Evolutionary conservation across 1,140 invertebrate species (phyloP).

Genomic region (Heliconius melpomene): DNA sequence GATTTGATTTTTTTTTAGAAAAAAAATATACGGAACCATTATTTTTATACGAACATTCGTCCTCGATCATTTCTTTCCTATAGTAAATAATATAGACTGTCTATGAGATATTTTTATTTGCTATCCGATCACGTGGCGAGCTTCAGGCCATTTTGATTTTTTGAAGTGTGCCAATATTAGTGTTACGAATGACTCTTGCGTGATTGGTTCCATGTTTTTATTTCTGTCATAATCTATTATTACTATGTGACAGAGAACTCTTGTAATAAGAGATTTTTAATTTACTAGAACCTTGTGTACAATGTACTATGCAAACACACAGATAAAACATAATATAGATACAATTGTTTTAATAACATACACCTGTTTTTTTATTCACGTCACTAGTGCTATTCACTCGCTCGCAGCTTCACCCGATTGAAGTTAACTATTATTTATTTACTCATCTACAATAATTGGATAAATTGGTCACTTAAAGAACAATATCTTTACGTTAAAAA

Average conservation of each 20-base stretch:
- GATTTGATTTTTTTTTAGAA: not conserved
- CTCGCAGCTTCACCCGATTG: too few species aligned
- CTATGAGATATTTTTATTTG: constrained; percentile 63
- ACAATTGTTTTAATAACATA: too few species aligned
- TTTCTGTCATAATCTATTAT: constrained; percentile 17
- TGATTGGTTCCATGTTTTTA: constrained; percentile 10
- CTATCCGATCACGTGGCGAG: constrained; percentile 47
- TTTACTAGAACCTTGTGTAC: not conserved
- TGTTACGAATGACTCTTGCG: constrained; percentile 31
- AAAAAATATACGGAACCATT: not conserved
- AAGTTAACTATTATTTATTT: too few species aligned
- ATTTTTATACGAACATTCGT: not conserved
- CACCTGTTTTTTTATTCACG: too few species aligned
- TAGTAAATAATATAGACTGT: constrained; percentile 73
- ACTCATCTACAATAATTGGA: too few species aligned
- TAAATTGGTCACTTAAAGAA: too few species aligned
- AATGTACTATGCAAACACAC: not conserved
- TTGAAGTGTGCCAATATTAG: constrained; percentile 40
- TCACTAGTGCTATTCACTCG: too few species aligned
- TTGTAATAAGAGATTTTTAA: not conserved
- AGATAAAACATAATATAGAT: too few species aligned
- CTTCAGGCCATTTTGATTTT: constrained; percentile 42
- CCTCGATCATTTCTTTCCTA: constrained; percentile 47
- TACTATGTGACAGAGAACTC: constrained; percentile 1
- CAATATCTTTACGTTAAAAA: too few species aligned